Base-by-base conservation (phyloP, 2,797 vertebrate species). In the Nyctibius grandis region DNA sequence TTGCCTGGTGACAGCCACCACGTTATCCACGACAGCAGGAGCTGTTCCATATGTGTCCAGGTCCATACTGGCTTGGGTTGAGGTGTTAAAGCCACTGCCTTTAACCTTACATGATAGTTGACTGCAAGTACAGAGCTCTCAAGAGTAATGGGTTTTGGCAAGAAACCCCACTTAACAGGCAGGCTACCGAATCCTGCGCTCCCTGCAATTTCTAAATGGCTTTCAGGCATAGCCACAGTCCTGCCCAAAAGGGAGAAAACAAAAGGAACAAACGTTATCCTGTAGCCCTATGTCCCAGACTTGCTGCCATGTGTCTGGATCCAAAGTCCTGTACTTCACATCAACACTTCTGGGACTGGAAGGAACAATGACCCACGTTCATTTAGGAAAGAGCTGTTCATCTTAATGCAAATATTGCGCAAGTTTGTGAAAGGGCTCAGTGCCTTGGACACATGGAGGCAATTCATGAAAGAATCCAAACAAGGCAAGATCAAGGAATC, bases 321-420 rank as follows among this genome's bases (percentile, higher is more conserved):
- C 21, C 26, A 1, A 40, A 51, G 44, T 22, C 47, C 69, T 6
- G 65, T 12, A 5, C 29, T 73, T 82, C 38, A 12, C 84, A 21
- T 2, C 10, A 6, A 38, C 86, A 1, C 65, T 28, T 68, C 45
- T 47, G 73, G 85, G 93, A 64, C 28, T 36, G 72, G 51, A 38
- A 70, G 85, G 69, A 82, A 33, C 74, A n/a, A 15, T 4, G 9
- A 25, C 74, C 7, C 0, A 0, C 6, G 3, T 74, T 70, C n/a
- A 0, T 15, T 25, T 72, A 48, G 81, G 84, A 72, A 36, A 61
- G 56, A 94, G 6, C 53, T 21, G 48, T 2, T 89, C 48, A 45
- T 74, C 84, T 68, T 2, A 53, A 60, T 8, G 38, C 85, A 93
- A 63, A 74, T 23, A 92, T 95, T 96, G 86, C 94, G 95, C 90